Evolutionary conservation across 2,113 vertebrate genomes (phyloP).

Genomic region (Dasyprocta punctata): DNA sequence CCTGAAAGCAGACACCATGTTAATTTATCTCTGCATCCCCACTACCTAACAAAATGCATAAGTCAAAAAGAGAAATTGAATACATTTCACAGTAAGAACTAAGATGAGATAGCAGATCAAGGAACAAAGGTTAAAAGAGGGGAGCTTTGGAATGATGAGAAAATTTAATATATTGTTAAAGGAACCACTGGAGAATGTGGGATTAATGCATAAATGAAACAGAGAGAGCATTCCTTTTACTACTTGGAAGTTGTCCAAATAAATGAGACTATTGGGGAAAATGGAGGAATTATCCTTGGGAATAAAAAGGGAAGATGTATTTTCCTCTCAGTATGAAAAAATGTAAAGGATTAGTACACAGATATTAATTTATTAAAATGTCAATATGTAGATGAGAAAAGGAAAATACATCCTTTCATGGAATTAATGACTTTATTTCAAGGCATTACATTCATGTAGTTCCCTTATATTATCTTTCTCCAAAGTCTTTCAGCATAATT

Average conservation of each 20-base stretch:
- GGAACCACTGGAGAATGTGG: not conserved
- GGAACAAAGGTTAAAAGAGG: not conserved
- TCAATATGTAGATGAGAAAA: not conserved
- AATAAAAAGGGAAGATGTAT: not conserved
- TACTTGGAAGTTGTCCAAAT: conserved; percentile 27
- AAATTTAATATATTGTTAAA: conserved; percentile 53
- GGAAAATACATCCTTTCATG: not conserved
- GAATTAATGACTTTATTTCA: conserved; percentile 1
- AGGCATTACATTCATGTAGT: not conserved
- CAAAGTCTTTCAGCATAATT: conserved; percentile 38
- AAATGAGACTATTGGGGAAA: conserved; percentile 34
- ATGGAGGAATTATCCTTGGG: not conserved
- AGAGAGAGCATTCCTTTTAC: not conserved
- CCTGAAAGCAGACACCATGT: not conserved
- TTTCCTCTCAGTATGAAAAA: not conserved
- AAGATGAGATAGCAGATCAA: not conserved
- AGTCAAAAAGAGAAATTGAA: conserved; percentile 12
- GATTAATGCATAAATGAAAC: not conserved
- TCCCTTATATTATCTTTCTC: not conserved
- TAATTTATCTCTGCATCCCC: not conserved
- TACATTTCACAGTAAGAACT: not conserved
- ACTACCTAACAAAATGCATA: not conserved
- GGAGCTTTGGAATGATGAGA: not conserved
- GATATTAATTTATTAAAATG: conserved; percentile 39
- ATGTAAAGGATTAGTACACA: not conserved